These are phyloP conservation scores for Eudyptes chrysolophus DNA, from an alignment of 2,113 vertebrate species.

Conservation along the genomic window DNA sequence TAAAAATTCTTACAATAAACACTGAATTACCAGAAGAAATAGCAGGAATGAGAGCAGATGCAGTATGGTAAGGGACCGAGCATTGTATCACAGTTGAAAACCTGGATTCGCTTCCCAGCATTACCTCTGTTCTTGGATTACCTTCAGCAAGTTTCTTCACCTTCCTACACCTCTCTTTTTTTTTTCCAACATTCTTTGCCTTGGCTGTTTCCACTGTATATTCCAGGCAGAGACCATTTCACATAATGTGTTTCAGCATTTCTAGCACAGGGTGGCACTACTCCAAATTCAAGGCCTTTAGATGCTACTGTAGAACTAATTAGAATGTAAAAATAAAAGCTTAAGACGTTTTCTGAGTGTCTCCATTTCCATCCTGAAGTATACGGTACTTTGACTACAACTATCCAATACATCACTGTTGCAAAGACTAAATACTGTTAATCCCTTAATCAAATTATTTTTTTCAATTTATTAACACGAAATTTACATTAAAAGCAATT, in stretches of 20 bases:
- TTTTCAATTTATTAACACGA: neutral
- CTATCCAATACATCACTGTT: neutral
- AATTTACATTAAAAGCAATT: neutral
- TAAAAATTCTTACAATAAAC: neutral
- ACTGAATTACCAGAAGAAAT: neutral
- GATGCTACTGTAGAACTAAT: neutral
- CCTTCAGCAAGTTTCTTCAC: neutral
- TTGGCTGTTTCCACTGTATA: neutral
- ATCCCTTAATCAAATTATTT: neutral
- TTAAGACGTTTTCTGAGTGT: neutral
- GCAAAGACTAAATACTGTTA: neutral
- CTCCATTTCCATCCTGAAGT: neutral
- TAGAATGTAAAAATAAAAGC: neutral
- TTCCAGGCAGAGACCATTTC: neutral
- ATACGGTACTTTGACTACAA: neutral
- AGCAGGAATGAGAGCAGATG: neutral
- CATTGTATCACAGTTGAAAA: neutral
- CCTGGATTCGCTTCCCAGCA: neutral
- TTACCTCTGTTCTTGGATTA: neutral
- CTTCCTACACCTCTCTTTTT: neutral
- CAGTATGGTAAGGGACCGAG: neutral
- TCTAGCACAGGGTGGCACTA: neutral
- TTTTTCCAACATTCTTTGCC: neutral
- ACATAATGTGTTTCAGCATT: neutral
- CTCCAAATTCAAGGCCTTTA: neutral